These are phyloP conservation scores for Sardinella longiceps DNA, from an alignment of 2,797 vertebrate genomes.

Conservation along the genomic window DNA sequence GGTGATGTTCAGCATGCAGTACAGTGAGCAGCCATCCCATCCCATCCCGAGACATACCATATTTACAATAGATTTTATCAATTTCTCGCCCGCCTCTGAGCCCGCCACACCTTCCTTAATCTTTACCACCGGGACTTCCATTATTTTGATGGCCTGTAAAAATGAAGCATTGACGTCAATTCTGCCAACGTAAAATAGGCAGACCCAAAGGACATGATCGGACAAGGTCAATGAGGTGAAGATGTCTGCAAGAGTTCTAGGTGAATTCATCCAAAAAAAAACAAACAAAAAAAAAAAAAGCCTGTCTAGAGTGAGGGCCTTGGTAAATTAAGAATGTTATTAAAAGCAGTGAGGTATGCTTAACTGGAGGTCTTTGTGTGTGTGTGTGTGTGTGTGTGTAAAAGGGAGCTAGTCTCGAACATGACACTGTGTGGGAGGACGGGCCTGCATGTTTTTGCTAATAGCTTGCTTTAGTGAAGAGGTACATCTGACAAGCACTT, in stretches of 20 bases:
- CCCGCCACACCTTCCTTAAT: slow-evolving; percentile 89
- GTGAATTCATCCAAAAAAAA: slow-evolving; percentile 66
- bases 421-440: background rate
- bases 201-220: background rate
- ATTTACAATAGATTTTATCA: slow-evolving; percentile 95
- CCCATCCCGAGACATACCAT: slow-evolving; percentile 86
- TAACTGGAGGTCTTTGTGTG: slow-evolving; percentile 34
- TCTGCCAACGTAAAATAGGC: background rate
- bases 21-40: slow-evolving; percentile 33
- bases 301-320: slow-evolving; percentile 46
- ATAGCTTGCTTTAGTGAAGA: background rate
- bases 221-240: background rate
- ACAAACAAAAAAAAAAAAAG: slow-evolving; percentile 62
- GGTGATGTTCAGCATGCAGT: slow-evolving; percentile 62
- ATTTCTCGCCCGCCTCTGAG: slow-evolving; percentile 84
- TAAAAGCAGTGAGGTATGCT: slow-evolving; percentile 55
- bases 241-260: background rate
- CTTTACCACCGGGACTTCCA: slow-evolving; percentile 98
- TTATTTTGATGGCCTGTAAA: slow-evolving; percentile 91
- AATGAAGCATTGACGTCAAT: slow-evolving; percentile 66
- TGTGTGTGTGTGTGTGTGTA: slow-evolving; percentile 47
- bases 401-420: background rate
- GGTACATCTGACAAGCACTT: slow-evolving; percentile 58
- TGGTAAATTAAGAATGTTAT: slow-evolving; percentile 63
- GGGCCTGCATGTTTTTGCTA: background rate